These are phyloP conservation scores for Carterocephalus palaemon DNA, from an alignment of 2,888 invertebrate species.

Conservation along the genomic window DNA sequence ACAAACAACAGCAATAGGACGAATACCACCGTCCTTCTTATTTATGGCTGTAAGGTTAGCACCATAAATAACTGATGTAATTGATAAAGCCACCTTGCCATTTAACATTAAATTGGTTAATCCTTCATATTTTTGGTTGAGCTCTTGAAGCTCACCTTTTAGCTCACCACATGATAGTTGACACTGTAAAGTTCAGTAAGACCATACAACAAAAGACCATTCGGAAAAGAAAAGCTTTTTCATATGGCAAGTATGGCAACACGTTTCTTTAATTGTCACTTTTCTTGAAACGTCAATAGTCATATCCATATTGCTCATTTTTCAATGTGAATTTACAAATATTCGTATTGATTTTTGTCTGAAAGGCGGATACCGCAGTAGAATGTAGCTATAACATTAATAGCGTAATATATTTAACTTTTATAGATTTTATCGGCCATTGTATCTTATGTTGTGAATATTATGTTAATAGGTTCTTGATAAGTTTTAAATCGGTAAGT, in stretches of 20 bases:
- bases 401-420: constrained; percentile 21
- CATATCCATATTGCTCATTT: constrained; percentile 55
- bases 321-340: constrained; percentile 44
- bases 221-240: no score
- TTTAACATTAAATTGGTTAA: no score
- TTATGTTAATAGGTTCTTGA: constrained; percentile 39
- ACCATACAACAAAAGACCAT: no score
- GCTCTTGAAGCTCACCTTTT: no score
- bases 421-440: constrained; percentile 30
- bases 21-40: no score
- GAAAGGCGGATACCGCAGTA: constrained; percentile 39
- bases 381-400: constrained; percentile 27
- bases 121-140: no score
- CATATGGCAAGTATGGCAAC: constrained; percentile 12
- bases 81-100: no score
- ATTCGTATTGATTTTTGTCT: constrained; percentile 57
- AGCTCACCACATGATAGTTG: no score
- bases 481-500: constrained; percentile 48
- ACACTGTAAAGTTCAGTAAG: no score
- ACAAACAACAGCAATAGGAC: no score
- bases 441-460: constrained; percentile 41
- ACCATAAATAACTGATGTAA: no score
- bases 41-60: no score
- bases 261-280: constrained; percentile 15
- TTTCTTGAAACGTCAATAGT: constrained; percentile 40